Percentiles rank a stretch among this genome's conserved stretches.
phyloP scores from a whole-genome alignment of 2,797 vertebrate genomes.

The Gallinago stenura region DNA sequence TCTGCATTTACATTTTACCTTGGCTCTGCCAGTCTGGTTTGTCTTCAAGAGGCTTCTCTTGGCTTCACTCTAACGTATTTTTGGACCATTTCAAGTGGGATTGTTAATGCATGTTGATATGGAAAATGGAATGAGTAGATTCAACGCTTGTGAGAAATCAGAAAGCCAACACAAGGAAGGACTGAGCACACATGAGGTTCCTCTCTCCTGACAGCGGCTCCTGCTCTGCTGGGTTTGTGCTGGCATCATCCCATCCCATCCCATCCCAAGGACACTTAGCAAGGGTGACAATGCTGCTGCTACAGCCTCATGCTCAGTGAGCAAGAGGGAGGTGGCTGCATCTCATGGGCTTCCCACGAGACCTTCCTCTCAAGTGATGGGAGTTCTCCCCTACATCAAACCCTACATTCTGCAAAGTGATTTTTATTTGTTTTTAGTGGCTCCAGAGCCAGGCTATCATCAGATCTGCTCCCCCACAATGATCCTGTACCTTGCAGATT shows the following conservation, averaged over 20 bases:
- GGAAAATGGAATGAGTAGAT: not conserved
- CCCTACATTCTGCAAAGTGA: not conserved
- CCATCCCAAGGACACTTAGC: no score
- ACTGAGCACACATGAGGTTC: fast-evolving
- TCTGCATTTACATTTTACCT: not conserved
- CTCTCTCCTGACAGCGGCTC: not conserved
- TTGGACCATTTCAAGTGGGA: not conserved
- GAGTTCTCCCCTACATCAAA: not conserved
- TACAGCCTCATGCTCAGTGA: not conserved
- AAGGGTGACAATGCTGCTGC: not conserved
- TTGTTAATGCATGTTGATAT: conserved; percentile 5
- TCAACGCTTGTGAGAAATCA: not conserved
- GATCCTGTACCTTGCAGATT: not conserved
- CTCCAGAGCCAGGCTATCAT: not conserved
- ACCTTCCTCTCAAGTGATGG: not conserved
- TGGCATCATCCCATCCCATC: no score
- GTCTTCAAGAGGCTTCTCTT: conserved; percentile 25
- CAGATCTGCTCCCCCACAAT: not conserved
- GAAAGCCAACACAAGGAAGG: not conserved
- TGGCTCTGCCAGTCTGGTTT: conserved; percentile 21
- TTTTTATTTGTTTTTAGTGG: not conserved
- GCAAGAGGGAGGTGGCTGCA: not conserved
- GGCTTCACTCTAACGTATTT: not conserved
- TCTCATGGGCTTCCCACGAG: not conserved
- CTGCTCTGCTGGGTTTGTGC: not conserved